Evolutionary conservation across 92 coral and sea anemone genomes (phyloP).

Genomic region (Meandrina meandrites): DNA sequence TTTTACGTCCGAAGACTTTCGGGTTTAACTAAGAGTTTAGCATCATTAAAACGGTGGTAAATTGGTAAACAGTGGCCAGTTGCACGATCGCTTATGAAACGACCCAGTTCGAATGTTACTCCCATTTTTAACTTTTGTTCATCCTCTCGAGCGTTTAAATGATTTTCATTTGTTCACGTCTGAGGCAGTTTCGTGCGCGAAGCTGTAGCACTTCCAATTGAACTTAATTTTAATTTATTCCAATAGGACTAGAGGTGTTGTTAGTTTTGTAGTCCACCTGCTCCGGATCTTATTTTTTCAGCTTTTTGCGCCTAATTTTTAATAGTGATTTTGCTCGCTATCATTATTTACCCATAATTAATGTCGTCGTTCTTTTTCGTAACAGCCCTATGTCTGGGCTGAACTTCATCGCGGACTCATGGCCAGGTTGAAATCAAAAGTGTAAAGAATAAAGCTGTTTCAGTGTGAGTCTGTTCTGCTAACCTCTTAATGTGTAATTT

Average conservation of each 20-base stretch:
- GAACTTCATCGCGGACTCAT: too few relatives aligned
- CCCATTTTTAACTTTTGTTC: conserved; percentile 3
- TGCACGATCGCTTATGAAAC: neutral
- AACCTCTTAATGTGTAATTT: too few relatives aligned
- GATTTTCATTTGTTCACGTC: too few relatives aligned
- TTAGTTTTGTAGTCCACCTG: neutral
- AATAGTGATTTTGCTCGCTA: neutral
- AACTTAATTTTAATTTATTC: neutral
- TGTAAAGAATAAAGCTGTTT: too few relatives aligned
- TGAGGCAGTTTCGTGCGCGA: neutral
- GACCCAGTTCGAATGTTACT: conserved; percentile 8
- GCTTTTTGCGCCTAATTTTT: neutral
- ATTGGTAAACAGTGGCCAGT: neutral
- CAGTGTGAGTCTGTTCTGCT: too few relatives aligned
- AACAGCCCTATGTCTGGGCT: too few relatives aligned
- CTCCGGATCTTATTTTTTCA: neutral
- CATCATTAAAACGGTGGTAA: conserved; percentile 12
- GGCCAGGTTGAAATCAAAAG: too few relatives aligned
- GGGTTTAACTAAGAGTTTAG: conserved; percentile 34
- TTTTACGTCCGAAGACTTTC: conserved; percentile 23
- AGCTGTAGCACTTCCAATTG: neutral
- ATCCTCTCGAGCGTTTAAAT: neutral
- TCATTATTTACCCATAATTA: neutral
- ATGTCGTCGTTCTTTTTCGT: neutral
- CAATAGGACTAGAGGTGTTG: neutral